A percentile compares a stretch with the other conserved stretches of the same genome.
Evolutionary conservation across 2,888 invertebrate species (phyloP).

Genomic region (Pyrochroa serraticornis): DNA sequence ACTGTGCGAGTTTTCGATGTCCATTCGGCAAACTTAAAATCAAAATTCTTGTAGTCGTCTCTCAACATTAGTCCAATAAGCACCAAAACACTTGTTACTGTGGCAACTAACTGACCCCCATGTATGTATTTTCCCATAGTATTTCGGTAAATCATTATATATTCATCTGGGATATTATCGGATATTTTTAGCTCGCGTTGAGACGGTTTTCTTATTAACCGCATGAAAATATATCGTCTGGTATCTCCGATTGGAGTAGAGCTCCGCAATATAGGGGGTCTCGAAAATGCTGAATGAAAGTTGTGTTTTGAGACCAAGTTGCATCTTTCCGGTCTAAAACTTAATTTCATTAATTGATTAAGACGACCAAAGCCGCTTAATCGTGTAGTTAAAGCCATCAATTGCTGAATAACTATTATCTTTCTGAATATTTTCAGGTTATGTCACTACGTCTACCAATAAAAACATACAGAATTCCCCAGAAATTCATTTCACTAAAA

Average conservation of each 20-base stretch:
- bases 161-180: constrained; percentile 51
- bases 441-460: neutral
- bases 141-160: constrained; percentile 51
- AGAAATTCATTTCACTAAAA: no score
- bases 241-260: no score
- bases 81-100: constrained; percentile 33
- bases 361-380: no score
- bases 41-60: constrained; percentile 9
- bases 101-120: constrained; percentile 42
- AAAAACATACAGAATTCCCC: neutral
- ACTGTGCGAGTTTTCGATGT: constrained; percentile 18
- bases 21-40: constrained; percentile 20
- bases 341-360: no score
- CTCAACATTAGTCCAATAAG: constrained; percentile 27
- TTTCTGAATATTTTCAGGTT: neutral
- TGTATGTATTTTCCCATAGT: constrained; percentile 46
- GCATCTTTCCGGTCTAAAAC: no score
- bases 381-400: no score
- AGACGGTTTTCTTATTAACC: constrained; percentile 36
- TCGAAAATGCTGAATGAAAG: no score
- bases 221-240: constrained; percentile 17
- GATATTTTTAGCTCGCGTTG: constrained; percentile 33
- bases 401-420: no score
- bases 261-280: no score
- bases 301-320: no score